Conservation (phyloP, 2,888 invertebrate genomes). For the Ophion costatus region DNA sequence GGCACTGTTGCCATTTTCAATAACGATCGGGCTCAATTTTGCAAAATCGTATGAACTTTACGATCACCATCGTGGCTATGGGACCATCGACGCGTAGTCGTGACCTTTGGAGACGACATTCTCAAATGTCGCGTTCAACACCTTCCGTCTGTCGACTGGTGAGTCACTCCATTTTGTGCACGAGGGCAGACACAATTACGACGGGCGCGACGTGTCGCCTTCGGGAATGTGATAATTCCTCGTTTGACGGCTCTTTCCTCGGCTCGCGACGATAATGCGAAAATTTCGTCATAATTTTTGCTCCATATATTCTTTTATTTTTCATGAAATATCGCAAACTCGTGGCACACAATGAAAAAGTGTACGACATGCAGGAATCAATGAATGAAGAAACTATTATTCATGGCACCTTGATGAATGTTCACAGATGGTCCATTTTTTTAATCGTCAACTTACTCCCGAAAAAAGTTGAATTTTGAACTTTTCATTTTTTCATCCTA, state of each 20-base stretch:
- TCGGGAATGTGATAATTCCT: not conserved
- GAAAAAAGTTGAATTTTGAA: too few relatives aligned
- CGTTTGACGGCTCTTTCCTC: not conserved
- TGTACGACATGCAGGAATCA: too few relatives aligned
- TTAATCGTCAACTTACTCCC: too few relatives aligned
- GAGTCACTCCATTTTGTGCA: not conserved
- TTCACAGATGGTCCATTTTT: too few relatives aligned
- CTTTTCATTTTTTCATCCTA: too few relatives aligned
- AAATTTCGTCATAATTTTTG: not conserved
- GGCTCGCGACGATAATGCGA: not conserved
- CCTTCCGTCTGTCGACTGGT: not conserved
- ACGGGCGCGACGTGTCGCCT: not conserved
- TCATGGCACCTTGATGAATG: too few relatives aligned
- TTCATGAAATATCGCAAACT: not conserved
- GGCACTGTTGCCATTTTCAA: not conserved
- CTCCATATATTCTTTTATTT: not conserved
- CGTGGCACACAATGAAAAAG: not conserved
- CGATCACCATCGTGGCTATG: not conserved
- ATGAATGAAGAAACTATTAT: too few relatives aligned
- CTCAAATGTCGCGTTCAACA: conserved; percentile 35
- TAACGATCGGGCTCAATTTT: not conserved
- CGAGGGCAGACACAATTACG: not conserved
- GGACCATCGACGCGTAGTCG: not conserved
- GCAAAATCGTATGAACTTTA: not conserved
- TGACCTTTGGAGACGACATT: conserved; percentile 40